Conservation (phyloP, 2,113 vertebrate species). For the Pristiophorus japonicus region DNA sequence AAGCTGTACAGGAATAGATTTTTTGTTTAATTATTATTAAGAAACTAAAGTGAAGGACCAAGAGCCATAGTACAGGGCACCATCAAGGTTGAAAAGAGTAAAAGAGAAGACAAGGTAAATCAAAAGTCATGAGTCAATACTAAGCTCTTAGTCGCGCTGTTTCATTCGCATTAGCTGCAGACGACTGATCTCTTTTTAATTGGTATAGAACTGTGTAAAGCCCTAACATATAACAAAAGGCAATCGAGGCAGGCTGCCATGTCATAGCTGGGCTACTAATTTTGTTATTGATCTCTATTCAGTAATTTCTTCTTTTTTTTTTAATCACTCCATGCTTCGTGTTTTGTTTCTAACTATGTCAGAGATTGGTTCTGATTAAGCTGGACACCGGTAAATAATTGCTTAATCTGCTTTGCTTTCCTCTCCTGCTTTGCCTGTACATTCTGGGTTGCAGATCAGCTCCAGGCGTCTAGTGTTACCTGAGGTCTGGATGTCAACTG, state of each 20-base stretch:
- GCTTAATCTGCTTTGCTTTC: slow-evolving; percentile 31
- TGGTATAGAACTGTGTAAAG: neutral
- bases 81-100: slow-evolving; percentile 24
- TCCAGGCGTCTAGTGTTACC: slow-evolving; percentile 18
- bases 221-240: neutral
- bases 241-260: neutral
- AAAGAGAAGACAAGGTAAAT: slow-evolving; percentile 28
- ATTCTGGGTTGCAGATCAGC: neutral
- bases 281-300: slow-evolving; percentile 28
- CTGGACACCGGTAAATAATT: slow-evolving; percentile 19
- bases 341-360: neutral
- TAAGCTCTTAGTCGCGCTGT: neutral
- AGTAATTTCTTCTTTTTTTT: neutral
- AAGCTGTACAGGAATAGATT: slow-evolving; percentile 19
- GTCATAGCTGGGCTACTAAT: slow-evolving; percentile 29
- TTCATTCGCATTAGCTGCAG: slow-evolving; percentile 5
- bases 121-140: neutral
- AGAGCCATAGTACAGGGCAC: neutral
- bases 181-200: slow-evolving; percentile 21
- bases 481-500: slow-evolving; percentile 5
- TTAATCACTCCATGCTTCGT: neutral
- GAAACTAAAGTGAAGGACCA: neutral
- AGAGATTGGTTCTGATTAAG: slow-evolving; percentile 28
- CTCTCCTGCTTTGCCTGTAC: neutral
- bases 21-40: neutral